These are phyloP conservation scores for Melieria crassipennis DNA, from an alignment of 2,888 invertebrate genomes.

Conservation along the genomic window DNA sequence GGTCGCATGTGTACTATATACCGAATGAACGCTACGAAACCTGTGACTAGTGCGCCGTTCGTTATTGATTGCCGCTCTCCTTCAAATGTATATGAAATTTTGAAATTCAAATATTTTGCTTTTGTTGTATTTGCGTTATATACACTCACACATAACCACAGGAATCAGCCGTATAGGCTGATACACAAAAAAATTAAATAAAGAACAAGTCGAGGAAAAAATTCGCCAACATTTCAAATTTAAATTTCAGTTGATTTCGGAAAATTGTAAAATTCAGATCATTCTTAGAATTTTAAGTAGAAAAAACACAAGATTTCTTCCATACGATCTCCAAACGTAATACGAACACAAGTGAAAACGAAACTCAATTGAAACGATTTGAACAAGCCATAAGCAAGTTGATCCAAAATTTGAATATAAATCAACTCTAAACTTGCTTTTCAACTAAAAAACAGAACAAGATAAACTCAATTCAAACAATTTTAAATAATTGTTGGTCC, in stretches of 20 bases:
- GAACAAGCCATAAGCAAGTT: constrained; percentile 22
- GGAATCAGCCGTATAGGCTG: constrained; percentile 5
- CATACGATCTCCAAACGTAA: constrained; percentile 58
- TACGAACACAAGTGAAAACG: constrained; percentile 35
- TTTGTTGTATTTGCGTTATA: background rate
- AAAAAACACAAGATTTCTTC: constrained; percentile 45
- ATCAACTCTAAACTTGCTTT: too few relatives aligned
- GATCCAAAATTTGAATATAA: background rate
- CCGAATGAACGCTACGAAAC: background rate
- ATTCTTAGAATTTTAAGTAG: constrained; percentile 49
- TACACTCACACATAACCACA: constrained; percentile 16
- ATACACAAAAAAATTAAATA: constrained; percentile 30
- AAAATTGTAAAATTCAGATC: constrained; percentile 67
- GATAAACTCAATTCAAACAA: background rate
- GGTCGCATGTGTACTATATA: background rate
- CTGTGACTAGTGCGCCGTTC: background rate
- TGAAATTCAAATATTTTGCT: background rate
- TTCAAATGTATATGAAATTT: background rate
- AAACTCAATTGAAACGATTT: constrained; percentile 22
- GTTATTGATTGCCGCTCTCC: background rate
- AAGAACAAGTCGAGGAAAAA: constrained; percentile 42
- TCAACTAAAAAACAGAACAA: too few relatives aligned
- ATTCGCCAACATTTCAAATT: constrained; percentile 59
- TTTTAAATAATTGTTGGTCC: too few relatives aligned
- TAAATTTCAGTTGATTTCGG: constrained; percentile 66